These are phyloP conservation scores for Periplaneta americana DNA, from an alignment of 1,140 invertebrate genomes.

Conservation along the genomic window DNA sequence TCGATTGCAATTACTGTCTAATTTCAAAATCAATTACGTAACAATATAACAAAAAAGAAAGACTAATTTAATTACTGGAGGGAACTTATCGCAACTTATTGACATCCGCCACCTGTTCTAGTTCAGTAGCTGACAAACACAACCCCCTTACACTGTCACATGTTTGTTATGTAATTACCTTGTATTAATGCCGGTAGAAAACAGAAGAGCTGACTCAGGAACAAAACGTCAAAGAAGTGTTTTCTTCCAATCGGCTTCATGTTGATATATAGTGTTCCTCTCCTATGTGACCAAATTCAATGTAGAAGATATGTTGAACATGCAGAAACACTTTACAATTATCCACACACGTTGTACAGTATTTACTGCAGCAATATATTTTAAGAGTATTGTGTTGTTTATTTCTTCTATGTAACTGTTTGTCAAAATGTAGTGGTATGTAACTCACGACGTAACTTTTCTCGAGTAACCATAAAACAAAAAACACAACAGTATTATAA, in stretches of 20 bases:
- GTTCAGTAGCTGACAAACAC: too few species aligned
- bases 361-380: neutral
- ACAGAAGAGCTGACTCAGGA: neutral
- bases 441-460: too few species aligned
- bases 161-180: neutral
- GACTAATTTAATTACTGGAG: too few species aligned
- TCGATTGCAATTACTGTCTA: too few species aligned
- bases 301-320: neutral
- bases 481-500: neutral
- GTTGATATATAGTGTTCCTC: neutral
- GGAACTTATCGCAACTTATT: too few species aligned
- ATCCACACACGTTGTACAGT: neutral
- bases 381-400: neutral
- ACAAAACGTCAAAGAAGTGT: neutral
- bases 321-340: neutral
- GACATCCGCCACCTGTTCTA: too few species aligned
- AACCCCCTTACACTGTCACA: too few species aligned
- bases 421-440: neutral
- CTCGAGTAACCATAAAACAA: neutral
- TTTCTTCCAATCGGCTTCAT: neutral
- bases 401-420: neutral
- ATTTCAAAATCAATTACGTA: too few species aligned
- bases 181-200: neutral
- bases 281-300: neutral
- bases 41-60: too few species aligned